phyloP scores from a whole-genome alignment of 2,797 vertebrate genomes.

The Hozukius guyotensis region DNA sequence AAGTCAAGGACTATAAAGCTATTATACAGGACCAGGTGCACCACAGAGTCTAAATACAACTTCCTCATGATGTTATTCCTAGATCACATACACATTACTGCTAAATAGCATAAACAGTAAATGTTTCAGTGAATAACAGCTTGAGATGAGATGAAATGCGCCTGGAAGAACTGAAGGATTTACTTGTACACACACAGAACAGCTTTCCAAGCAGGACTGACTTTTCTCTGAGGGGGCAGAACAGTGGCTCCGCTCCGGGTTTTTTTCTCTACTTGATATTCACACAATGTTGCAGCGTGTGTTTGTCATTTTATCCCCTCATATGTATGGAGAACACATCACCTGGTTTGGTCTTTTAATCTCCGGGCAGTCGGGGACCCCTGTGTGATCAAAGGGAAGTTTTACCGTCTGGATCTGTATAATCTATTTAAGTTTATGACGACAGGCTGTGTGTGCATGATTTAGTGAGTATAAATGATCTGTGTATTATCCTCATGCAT shows the following conservation, averaged over 20 bases:
- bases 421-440: slow-evolving; percentile 10
- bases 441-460: background rate
- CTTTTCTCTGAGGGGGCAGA: background rate
- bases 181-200: background rate
- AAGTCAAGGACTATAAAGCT: background rate
- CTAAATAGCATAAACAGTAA: background rate
- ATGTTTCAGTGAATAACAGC: background rate
- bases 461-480: slow-evolving; percentile 29
- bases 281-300: background rate
- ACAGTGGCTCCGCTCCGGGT: background rate
- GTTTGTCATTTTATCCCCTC: slow-evolving; percentile 18
- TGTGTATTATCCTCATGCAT: slow-evolving; percentile 28
- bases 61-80: background rate
- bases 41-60: background rate
- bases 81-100: background rate
- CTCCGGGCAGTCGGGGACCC: slow-evolving; percentile 8
- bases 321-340: slow-evolving; percentile 5
- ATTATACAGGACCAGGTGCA: background rate
- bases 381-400: slow-evolving; percentile 29
- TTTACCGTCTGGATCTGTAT: slow-evolving; percentile 2
- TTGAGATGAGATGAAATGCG: background rate
- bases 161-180: background rate
- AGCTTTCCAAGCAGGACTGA: background rate
- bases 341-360: slow-evolving; percentile 18
- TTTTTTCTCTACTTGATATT: slow-evolving; percentile 23